Evolutionary conservation across 1,140 invertebrate genomes (phyloP), one percentile per base, ranked within the genome.

Genomic region (Caenorhabditis tropicalis): DNA sequence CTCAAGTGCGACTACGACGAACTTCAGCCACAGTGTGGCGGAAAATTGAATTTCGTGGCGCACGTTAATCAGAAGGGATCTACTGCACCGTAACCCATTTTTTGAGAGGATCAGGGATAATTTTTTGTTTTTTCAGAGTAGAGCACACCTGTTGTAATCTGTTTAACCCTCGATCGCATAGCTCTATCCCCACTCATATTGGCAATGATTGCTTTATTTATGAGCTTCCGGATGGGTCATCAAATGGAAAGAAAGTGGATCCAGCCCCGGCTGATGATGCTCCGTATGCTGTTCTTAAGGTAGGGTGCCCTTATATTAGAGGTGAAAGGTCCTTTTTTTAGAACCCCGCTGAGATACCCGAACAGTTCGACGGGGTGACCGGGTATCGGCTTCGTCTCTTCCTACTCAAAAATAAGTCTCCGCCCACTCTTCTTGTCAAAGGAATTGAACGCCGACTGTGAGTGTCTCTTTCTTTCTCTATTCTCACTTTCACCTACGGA

Each of bases 141-240:
- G 56, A 88, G 49, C 89, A 90, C 82, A 89, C 87, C 21, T 90
- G 89, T 70, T 90, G 89, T 58, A 88, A 88, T 27, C 65, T 89
- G 46, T 86, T 82, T 65, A 85, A 87, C 49, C 84, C 84, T 10
- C 58, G 83, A 79, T 39, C 48, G 24, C 80, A 65, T 31, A 29
- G 36, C 24, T 74, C 70, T 15, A 84, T 89, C 29, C 70, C 88
- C 21, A 85, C 84, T 16, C 89, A 90, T 58, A 86, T 87, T 31
- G 90, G 89, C n/a, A 91, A 91, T 79, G 90, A 91, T 74, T 91
- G 90, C 65, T 91, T 91, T 70, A 87, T 91, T 19, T 91, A 91
- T 56, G 89, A 91, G 79, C 83, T 91, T 10, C 90, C 90, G 9
- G 89, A 90, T 80, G 89, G 86, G 10, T 81, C 70, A 7, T 84